Base-by-base conservation (phyloP, 2,888 invertebrate genomes). In the Yponomeuta malinellus region DNA sequence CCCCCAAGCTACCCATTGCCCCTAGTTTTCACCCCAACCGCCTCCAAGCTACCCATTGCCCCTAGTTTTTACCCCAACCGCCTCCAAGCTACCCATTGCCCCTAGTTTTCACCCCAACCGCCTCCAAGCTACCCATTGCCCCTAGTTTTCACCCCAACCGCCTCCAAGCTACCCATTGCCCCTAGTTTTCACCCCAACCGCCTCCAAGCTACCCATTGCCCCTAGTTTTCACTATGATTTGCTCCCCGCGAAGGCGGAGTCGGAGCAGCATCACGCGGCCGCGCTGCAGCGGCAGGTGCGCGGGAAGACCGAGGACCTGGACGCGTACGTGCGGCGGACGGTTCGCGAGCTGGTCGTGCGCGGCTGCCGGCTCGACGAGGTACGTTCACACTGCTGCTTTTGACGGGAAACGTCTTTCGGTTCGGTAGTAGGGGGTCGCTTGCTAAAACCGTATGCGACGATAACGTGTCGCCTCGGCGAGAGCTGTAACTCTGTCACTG, bases 251-350 rank as follows among this genome's bases (percentile, higher is more conserved):
- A 93, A 95, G 95, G 95, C 95, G 87, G 94, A 94, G 88, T 93
- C 93, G 82, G 95, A 95, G 85, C 94, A 93, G 86, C 90, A 90
- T 76, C 93, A 93, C 83, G 93, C 94, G 83, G 89, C 93, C 75
- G 93, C 92, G 70, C 88, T 94, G 79, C 90, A 93, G 78, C 83
- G 87, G 65, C 92, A 92, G 78, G 85, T 94, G 75, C 92, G 90
- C 75, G 90, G 87, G 75, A 94, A 93, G 85, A 86, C 86, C 78
- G 84, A 87, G 59, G 91, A 93, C 79, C 84, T 94, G 75, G 91
- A 92, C 70, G 88, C 89, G 75, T 93, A 91, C 76, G 89, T 93
- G 78, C 85, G 85, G 71, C 85, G 80, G 81, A 93, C 90, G 77
- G 81, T 93, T 71, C 86, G 87, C 79, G 92, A 93, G 74, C 88